Conservation (phyloP, 2,797 vertebrate species). For the Melopsittacus undulatus region DNA sequence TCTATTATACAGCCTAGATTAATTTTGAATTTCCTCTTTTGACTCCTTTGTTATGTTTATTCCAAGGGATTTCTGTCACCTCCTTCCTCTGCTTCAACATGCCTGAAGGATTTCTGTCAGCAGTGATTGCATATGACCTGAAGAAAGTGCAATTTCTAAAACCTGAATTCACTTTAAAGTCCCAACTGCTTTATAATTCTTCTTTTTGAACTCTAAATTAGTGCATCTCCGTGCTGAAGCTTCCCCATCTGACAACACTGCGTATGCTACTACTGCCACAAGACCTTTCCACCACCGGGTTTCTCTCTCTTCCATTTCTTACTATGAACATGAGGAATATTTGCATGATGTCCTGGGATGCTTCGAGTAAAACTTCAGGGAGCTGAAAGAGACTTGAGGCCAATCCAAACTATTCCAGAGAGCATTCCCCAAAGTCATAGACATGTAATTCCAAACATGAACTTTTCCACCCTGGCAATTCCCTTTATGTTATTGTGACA, state of each 20-base stretch:
- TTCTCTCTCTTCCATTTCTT: background rate
- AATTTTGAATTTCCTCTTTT: slow-evolving; percentile 29
- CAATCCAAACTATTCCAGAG: background rate
- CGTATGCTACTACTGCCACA: background rate
- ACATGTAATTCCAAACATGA: background rate
- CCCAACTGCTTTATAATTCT: background rate
- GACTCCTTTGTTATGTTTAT: slow-evolving; percentile 42
- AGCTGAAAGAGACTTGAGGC: background rate
- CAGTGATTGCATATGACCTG: background rate
- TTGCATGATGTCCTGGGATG: background rate
- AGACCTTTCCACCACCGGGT: background rate
- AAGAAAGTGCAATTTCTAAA: background rate
- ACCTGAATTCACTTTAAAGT: slow-evolving; percentile 26
- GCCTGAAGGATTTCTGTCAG: background rate
- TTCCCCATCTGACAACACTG: background rate
- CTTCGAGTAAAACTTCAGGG: slow-evolving; percentile 1
- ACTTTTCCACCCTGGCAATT: slow-evolving; percentile 9
- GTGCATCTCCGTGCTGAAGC: fast-evolving
- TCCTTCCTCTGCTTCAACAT: background rate
- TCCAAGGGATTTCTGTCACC: slow-evolving; percentile 33
- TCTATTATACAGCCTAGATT: slow-evolving; percentile 1
- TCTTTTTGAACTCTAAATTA: background rate
- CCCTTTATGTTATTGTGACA: background rate
- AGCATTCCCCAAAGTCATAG: background rate
- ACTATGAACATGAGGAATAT: background rate